Conservation (phyloP, 2,113 vertebrate genomes). For the Australoheros scitulus region DNA sequence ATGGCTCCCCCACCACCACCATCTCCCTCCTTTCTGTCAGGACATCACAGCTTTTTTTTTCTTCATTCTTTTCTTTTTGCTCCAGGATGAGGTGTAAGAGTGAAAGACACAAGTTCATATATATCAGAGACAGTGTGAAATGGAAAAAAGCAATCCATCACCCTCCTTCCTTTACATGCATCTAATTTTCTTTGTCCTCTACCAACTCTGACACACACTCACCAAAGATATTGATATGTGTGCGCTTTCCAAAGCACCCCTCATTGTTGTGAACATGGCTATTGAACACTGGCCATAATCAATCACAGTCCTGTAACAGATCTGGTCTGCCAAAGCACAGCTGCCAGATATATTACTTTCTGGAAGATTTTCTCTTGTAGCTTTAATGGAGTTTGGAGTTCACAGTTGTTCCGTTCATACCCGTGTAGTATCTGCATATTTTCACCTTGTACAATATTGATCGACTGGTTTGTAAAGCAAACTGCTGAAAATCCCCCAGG, state of each 20-base stretch:
- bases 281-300: constrained; percentile 44
- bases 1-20: neutral
- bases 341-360: neutral
- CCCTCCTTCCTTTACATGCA: neutral
- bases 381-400: neutral
- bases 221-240: constrained; percentile 21
- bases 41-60: neutral
- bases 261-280: constrained; percentile 32
- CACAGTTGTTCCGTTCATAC: neutral
- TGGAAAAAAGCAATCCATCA: constrained; percentile 31
- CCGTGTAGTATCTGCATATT: constrained; percentile 1
- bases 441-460: constrained; percentile 14
- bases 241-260: constrained; percentile 13
- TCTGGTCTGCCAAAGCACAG: neutral
- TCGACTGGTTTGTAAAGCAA: neutral
- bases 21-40: neutral
- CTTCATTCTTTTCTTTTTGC: neutral
- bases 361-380: neutral
- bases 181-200: constrained; percentile 1
- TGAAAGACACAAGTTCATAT: constrained; percentile 26
- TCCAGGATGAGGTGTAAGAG: neutral
- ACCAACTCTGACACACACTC: neutral
- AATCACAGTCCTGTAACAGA: constrained; percentile 28
- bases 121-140: constrained; percentile 5
- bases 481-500: neutral